Conservation (phyloP, 2,797 vertebrate species). For the Carcharodon carcharias region DNA sequence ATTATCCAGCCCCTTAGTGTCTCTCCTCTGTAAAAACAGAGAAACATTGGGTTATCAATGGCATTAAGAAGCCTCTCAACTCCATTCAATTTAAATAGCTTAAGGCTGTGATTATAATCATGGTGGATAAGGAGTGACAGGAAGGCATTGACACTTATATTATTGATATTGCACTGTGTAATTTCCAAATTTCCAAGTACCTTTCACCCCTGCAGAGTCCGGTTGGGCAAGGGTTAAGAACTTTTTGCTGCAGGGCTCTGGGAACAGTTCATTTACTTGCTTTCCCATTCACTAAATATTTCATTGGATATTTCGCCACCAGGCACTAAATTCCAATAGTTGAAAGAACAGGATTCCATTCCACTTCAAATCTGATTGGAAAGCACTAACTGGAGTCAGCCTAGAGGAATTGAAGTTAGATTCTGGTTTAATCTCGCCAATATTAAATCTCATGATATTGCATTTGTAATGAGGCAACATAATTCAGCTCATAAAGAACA, state of each 20-base stretch:
- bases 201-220: neutral
- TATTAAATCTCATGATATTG: neutral
- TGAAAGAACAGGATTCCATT: neutral
- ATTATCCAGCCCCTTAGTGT: neutral
- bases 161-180: neutral
- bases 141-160: neutral
- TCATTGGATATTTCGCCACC: neutral
- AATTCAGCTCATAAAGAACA: slow-evolving; percentile 6
- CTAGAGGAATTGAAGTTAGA: neutral
- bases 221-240: neutral
- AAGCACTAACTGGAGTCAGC: neutral
- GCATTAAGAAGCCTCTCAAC: neutral
- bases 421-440: neutral
- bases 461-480: neutral
- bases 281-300: slow-evolving; percentile 10
- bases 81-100: neutral
- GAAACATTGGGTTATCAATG: neutral
- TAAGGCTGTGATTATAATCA: neutral
- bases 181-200: neutral
- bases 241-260: neutral
- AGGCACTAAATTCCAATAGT: slow-evolving; percentile 3
- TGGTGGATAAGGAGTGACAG: neutral
- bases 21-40: neutral
- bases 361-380: neutral
- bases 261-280: slow-evolving; percentile 10